A percentile compares a stretch with the other conserved stretches of the same genome.
Evolutionary conservation across 2,113 vertebrate species (phyloP).

Genomic region (Eulemur macaco): DNA sequence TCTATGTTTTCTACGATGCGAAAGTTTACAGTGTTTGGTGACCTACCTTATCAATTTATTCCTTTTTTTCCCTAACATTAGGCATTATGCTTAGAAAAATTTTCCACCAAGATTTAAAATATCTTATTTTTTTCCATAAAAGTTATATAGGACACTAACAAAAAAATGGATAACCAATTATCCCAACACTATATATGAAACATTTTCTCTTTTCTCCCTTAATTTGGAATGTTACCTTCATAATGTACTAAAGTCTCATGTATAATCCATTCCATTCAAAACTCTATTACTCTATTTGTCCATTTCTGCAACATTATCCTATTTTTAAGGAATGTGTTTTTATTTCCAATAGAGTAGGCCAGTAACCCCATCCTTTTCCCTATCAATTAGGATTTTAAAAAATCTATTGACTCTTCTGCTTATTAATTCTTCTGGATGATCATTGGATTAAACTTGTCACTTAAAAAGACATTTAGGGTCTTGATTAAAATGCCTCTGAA

Average conservation of each 20-base stretch:
- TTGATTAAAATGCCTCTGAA: background rate
- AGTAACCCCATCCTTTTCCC: background rate
- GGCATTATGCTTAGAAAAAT: background rate
- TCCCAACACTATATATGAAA: background rate
- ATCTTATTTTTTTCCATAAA: background rate
- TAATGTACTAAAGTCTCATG: background rate
- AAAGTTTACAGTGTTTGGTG: background rate
- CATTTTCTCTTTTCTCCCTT: background rate
- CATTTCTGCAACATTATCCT: background rate
- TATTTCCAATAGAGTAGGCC: background rate
- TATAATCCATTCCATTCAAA: background rate
- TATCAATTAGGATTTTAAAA: background rate
- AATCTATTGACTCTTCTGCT: background rate
- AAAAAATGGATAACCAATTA: background rate
- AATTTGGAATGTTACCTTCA: background rate
- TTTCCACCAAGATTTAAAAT: background rate
- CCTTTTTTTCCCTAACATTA: background rate
- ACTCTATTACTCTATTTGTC: background rate
- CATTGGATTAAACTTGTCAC: background rate
- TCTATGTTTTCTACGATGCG: background rate
- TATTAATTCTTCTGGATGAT: constrained; percentile 22
- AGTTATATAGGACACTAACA: background rate
- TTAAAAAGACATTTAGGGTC: background rate
- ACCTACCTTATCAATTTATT: background rate
- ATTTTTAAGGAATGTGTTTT: background rate